Evolutionary conservation across 2,888 invertebrate genomes (phyloP), one percentile per base, ranked within the genome.

Genomic region (Polylopha cassiicola): DNA sequence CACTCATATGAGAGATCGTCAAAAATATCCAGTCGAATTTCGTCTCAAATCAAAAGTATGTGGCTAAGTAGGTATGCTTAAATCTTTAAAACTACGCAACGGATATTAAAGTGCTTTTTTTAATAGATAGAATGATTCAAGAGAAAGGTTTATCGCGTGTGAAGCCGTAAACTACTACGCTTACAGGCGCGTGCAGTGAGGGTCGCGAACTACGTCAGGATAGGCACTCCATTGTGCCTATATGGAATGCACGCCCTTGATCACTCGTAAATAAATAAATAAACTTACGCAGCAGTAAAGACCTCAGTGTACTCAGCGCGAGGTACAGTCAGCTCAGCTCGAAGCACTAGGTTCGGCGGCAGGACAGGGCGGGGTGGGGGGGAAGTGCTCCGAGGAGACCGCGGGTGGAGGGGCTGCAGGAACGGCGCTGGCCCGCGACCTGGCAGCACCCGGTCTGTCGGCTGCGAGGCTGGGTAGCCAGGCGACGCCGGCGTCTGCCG

Each of bases 271-370:
- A 14, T 4, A 17, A 14, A 2, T 15, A 14, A 28, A 6, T 11
- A 11, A 13, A 46, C 59, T 26, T 43, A 74, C 77, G 74, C 65
- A 2, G 64, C 55, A 5, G 64, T 57, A 50, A 75, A 79, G 1
- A 62, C 53, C 45, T 79, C 79, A 1, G 75, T 68, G 51, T 68
- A 79, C 47, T 65, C 77, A 6, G 78, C 67, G 34, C 63, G 60
- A 7, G 63, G 66, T 29, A 73, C 76, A 9, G 65, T 67, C 20
- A 79, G 61, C 43, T 58, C 57, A 3, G 60, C 77, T 18, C 63
- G 62, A 27, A 80, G 24, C 42, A 50, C 37, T 38, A 73, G 44
- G 18, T 75, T 64, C 31, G 61, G 61, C 30, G 58, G 53, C 46
- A 74, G 65, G 33, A 54, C 60, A 4, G 73, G 77, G 2, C 45